A percentile compares a stretch with the other conserved stretches of the same genome.
These are phyloP conservation scores for Somateria mollissima DNA, from an alignment of 2,797 vertebrate species.

Conservation along the genomic window DNA sequence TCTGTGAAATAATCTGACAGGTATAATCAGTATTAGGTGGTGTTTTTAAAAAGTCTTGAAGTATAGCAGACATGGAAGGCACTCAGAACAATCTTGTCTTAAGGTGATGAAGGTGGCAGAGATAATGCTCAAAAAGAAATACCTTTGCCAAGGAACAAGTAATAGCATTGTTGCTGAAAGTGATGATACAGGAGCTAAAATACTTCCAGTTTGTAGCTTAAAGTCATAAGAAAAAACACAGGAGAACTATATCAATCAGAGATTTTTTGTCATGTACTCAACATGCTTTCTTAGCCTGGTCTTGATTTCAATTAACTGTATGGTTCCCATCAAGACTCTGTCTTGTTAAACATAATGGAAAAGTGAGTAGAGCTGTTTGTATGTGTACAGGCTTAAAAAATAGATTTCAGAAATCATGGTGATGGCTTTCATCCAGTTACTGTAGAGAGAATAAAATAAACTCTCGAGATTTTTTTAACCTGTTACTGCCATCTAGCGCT, in stretches of 20 bases:
- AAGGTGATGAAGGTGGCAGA: not conserved
- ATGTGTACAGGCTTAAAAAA: not conserved
- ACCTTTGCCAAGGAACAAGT: not conserved
- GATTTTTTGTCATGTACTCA: not conserved
- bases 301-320: not conserved
- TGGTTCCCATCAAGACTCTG: not conserved
- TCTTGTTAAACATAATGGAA: not conserved
- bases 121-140: not conserved
- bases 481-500: constrained; percentile 78
- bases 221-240: not conserved
- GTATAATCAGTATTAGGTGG: not conserved
- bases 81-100: not conserved
- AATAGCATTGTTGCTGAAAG: not conserved
- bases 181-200: not conserved
- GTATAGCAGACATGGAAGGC: not conserved
- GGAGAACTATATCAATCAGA: not conserved
- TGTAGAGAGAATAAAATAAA: not conserved
- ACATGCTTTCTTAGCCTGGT: not conserved
- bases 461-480: not conserved
- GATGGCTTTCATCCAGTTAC: not conserved
- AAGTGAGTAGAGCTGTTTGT: not conserved
- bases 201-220: not conserved
- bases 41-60: not conserved
- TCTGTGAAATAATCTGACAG: not conserved
- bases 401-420: not conserved